Percentiles rank a stretch among this genome's conserved stretches.
Evolutionary conservation across 2,888 invertebrate species (phyloP).

Genomic region (Acrocyrtus sp.): DNA sequence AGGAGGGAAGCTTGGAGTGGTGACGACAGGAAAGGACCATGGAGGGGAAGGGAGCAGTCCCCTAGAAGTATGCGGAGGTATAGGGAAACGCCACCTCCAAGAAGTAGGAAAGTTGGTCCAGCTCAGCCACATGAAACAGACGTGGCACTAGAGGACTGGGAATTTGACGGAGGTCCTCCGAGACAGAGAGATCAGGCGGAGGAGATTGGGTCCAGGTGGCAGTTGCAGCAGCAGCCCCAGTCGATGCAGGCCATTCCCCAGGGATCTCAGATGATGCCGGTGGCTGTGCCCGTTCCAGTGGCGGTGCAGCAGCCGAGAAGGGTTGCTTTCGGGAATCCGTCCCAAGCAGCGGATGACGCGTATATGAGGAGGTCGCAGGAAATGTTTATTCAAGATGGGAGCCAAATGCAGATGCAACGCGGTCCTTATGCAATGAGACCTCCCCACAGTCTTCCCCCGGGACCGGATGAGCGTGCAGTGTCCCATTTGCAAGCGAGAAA

Average conservation of each 20-base stretch:
- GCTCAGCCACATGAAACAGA: constrained; percentile 48
- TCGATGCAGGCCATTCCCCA: constrained; percentile 69
- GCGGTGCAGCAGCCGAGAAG: constrained; percentile 24
- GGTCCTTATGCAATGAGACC: constrained; percentile 26
- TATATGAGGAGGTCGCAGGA: constrained; percentile 40
- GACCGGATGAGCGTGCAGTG: constrained; percentile 30
- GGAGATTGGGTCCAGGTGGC: constrained; percentile 59
- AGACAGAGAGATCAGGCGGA: constrained; percentile 47
- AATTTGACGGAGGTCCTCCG: constrained; percentile 52
- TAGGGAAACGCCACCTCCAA: constrained; percentile 27
- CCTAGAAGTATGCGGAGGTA: constrained; percentile 42
- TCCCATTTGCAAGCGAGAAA: constrained; percentile 45
- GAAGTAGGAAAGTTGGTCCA: constrained; percentile 29
- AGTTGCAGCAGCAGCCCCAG: constrained; percentile 63
- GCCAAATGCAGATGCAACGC: constrained; percentile 13
- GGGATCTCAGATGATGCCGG: constrained; percentile 65
- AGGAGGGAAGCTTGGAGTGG: constrained; percentile 88
- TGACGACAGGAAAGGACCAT: constrained; percentile 69
- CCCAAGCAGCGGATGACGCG: constrained; percentile 50
- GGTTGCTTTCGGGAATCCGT: constrained; percentile 46
- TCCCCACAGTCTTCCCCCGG: constrained; percentile 38
- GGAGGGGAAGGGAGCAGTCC: constrained; percentile 66
- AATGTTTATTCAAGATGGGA: constrained; percentile 7
- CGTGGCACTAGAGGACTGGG: constrained; percentile 61
- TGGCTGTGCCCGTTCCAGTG: constrained; percentile 10